A percentile compares a stretch with the other conserved stretches of the same genome.
Evolutionary conservation across 2,888 invertebrate species (phyloP).

Genomic region (Panopea generosa): DNA sequence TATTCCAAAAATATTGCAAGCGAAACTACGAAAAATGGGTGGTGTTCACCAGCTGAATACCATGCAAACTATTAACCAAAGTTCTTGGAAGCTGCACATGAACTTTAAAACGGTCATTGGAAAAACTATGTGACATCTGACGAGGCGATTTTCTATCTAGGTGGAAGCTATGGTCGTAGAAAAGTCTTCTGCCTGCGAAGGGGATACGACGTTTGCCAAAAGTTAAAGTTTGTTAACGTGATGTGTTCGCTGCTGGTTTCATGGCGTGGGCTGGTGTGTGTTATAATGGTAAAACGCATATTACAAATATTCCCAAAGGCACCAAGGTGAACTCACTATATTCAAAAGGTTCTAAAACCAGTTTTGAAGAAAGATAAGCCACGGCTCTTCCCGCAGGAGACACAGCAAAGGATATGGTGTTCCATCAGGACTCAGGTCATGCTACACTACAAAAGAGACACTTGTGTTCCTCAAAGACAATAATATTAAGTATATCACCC

Average conservation of each 20-base stretch:
- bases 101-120: neutral
- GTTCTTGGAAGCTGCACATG: neutral
- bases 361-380: conserved; percentile 1
- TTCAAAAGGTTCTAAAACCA: conserved; percentile 1
- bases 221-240: conserved; percentile 3
- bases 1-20: neutral
- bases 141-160: conserved; percentile 17
- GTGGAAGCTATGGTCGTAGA: conserved; percentile 12
- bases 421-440: conserved; percentile 29
- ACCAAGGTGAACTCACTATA: conserved; percentile 4
- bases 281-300: conserved; percentile 8
- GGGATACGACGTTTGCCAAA: neutral
- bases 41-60: conserved; percentile 4
- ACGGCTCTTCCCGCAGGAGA: conserved; percentile 1
- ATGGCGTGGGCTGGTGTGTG: conserved; percentile 23
- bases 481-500: conserved; percentile 10
- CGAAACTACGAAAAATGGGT: neutral
- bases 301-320: conserved; percentile 9
- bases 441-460: conserved; percentile 25
- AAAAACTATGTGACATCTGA: conserved; percentile 1
- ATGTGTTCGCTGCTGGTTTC: conserved; percentile 11
- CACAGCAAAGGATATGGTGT: conserved; percentile 21
- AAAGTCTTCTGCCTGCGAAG: conserved; percentile 5
- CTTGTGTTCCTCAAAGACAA: conserved; percentile 8
- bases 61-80: neutral